phyloP scores from a whole-genome alignment of 2,113 vertebrate species.

The Erythrolamprus reginae region DNA sequence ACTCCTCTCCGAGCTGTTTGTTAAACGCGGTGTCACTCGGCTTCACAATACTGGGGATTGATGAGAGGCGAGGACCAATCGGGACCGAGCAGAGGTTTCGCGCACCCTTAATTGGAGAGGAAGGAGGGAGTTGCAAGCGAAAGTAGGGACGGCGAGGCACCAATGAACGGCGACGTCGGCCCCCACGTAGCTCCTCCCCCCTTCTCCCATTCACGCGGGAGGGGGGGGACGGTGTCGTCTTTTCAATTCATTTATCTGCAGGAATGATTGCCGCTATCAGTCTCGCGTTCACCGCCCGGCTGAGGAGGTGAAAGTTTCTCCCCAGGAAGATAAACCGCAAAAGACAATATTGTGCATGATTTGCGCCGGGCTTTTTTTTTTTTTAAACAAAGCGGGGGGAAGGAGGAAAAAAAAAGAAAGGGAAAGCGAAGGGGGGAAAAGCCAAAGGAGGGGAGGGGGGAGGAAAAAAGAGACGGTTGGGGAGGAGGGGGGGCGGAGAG shows the following conservation, averaged over 20 bases:
- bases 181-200: conserved; percentile 84
- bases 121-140: conserved; percentile 73
- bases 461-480: conserved; percentile 21
- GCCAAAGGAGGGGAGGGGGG: conserved; percentile 38
- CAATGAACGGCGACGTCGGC: conserved; percentile 74
- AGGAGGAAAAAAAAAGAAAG: too few relatives aligned
- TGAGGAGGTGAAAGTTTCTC: conserved; percentile 99
- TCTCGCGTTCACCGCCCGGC: conserved; percentile 99
- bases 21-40: conserved; percentile 82
- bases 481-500: neutral
- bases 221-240: conserved; percentile 95
- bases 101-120: conserved; percentile 87
- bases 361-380: conserved; percentile 74
- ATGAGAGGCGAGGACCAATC: conserved; percentile 91
- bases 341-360: conserved; percentile 97
- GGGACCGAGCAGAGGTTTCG: conserved; percentile 71
- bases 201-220: conserved; percentile 98
- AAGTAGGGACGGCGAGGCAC: conserved; percentile 71
- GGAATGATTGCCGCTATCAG: conserved; percentile 99
- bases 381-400: conserved; percentile 74
- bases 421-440: conserved; percentile 38
- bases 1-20: conserved; percentile 78
- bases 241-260: conserved; percentile 99
- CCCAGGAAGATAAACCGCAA: conserved; percentile 99
- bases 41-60: conserved; percentile 93